Evolutionary conservation across 2,888 invertebrate genomes (phyloP).

Genomic region (Isotomurus palustris): DNA sequence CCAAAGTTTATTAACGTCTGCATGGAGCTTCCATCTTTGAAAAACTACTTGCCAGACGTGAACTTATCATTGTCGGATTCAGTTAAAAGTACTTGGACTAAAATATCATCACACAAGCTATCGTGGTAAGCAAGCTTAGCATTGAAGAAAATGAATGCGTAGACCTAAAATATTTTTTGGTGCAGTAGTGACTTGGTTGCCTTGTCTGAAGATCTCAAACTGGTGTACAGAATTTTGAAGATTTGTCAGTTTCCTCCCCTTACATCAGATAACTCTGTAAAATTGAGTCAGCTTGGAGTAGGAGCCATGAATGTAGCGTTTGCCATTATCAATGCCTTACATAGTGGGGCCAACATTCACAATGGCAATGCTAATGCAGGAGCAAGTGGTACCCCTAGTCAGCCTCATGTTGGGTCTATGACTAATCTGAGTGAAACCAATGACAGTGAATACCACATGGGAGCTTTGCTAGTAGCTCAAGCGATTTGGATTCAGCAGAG

Average conservation of each 20-base stretch:
- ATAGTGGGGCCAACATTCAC: constrained; percentile 28
- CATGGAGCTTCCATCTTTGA: constrained; percentile 34
- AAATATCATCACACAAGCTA: constrained; percentile 21
- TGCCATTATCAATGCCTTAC: constrained; percentile 33
- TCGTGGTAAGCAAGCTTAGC: constrained; percentile 23
- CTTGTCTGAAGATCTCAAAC: constrained; percentile 42
- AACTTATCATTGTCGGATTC: constrained; percentile 32
- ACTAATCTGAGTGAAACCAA: constrained; percentile 11
- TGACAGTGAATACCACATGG: constrained; percentile 40
- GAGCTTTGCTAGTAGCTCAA: constrained; percentile 40
- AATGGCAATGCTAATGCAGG: background rate
- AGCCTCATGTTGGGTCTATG: constrained; percentile 10
- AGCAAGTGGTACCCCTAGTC: background rate
- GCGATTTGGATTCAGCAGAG: constrained; percentile 43
- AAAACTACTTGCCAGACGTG: constrained; percentile 28
- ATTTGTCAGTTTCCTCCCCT: constrained; percentile 41
- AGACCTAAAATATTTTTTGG: constrained; percentile 7
- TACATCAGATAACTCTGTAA: constrained; percentile 34
- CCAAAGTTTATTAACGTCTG: constrained; percentile 41
- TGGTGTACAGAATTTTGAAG: constrained; percentile 39
- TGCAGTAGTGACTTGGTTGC: constrained; percentile 15
- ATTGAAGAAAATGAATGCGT: background rate
- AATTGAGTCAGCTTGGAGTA: constrained; percentile 35
- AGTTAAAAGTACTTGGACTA: constrained; percentile 29
- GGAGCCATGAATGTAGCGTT: constrained; percentile 41